These are phyloP conservation scores for Arizona elegans DNA, from an alignment of 2,113 vertebrate genomes.

Conservation along the genomic window DNA sequence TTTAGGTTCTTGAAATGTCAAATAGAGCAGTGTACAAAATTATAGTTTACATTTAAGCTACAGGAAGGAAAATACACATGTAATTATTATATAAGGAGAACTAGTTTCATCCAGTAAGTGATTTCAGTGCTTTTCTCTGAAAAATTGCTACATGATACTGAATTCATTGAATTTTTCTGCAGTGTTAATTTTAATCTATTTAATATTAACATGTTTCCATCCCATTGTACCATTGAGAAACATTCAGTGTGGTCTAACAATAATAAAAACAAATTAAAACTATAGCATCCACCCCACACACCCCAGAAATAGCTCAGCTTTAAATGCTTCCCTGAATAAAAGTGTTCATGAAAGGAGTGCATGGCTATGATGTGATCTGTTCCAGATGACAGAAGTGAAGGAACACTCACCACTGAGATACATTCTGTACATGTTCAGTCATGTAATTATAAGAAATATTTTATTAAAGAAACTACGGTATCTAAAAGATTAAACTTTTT, in stretches of 20 bases:
- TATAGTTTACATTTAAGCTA: constrained; percentile 8
- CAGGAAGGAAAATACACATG: neutral
- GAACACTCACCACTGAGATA: neutral
- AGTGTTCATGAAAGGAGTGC: neutral
- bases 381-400: neutral
- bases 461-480: too few relatives aligned
- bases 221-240: neutral
- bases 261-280: neutral
- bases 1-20: constrained; percentile 2
- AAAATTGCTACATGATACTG: neutral
- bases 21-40: constrained; percentile 2
- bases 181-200: neutral
- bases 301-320: neutral
- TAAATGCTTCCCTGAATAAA: neutral
- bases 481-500: neutral
- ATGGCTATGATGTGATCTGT: neutral
- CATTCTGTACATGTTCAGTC: neutral
- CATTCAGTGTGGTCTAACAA: neutral
- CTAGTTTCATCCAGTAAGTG: neutral
- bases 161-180: neutral
- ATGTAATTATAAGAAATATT: neutral
- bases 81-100: neutral
- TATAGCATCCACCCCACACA: neutral
- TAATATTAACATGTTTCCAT: neutral
- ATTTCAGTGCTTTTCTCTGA: neutral